Evolutionary conservation across 2,113 vertebrate genomes (phyloP).

Genomic region (Malurus cyaneus): DNA sequence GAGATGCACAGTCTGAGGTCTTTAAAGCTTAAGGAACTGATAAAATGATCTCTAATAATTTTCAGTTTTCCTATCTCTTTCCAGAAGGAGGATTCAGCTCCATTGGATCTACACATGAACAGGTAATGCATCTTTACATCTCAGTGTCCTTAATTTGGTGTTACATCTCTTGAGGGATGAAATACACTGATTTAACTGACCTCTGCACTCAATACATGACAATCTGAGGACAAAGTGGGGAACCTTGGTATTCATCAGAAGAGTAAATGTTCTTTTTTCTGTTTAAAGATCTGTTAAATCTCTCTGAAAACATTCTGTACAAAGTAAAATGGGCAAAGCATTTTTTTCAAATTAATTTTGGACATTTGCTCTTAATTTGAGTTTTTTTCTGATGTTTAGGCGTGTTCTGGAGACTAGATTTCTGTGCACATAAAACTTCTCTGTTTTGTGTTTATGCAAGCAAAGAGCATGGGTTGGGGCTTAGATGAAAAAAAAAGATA

Average conservation of each 20-base stretch:
- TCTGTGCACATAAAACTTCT: not conserved
- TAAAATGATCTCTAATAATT: not conserved
- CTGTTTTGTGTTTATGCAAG: not conserved
- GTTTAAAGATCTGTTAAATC: not conserved
- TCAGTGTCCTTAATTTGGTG: not conserved
- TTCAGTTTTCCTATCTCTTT: not conserved
- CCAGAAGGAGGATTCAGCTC: not conserved
- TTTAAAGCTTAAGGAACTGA: not conserved
- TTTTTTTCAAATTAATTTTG: not conserved
- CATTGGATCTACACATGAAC: not conserved
- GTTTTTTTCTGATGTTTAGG: not conserved
- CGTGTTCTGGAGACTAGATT: not conserved
- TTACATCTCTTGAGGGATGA: not conserved
- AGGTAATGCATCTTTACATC: not conserved
- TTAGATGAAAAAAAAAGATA: not conserved
- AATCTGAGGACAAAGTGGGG: not conserved
- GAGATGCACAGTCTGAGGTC: not conserved
- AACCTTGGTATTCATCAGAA: not conserved
- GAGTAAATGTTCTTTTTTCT: not conserved
- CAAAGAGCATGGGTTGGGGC: not conserved
- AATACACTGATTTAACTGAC: not conserved
- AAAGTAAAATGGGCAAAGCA: not conserved
- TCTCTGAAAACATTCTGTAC: not conserved
- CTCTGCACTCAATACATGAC: not conserved
- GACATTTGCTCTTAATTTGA: not conserved